Evolutionary conservation across 92 coral and sea anemone species (phyloP).

Genomic region (Porites lobata): DNA sequence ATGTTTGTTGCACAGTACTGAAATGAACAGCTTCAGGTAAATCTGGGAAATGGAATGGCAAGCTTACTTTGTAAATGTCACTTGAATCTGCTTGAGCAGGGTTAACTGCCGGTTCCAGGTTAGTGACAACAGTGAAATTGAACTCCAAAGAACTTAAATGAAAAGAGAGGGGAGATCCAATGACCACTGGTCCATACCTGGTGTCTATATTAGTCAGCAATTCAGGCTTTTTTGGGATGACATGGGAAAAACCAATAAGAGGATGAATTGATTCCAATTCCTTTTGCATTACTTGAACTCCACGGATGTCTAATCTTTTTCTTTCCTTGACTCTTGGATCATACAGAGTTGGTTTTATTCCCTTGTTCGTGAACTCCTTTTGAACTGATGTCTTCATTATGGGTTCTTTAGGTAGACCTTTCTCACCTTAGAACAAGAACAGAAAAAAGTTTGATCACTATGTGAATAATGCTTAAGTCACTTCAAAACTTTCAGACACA

Average conservation of each 20-base stretch:
- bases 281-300: constrained; percentile 8
- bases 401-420: too few relatives aligned
- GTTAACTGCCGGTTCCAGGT: background rate
- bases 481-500: too few relatives aligned
- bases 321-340: background rate
- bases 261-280: constrained; percentile 25
- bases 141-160: constrained; percentile 9
- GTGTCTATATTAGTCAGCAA: background rate
- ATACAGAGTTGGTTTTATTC: too few relatives aligned
- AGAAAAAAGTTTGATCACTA: too few relatives aligned
- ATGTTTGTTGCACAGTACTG: constrained; percentile 3
- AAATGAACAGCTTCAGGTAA: constrained; percentile 26
- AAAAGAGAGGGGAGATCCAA: too few relatives aligned
- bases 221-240: constrained; percentile 8
- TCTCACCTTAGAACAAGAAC: too few relatives aligned
- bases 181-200: background rate
- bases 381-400: too few relatives aligned
- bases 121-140: constrained; percentile 39
- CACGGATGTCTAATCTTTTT: too few relatives aligned
- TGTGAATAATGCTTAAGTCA: too few relatives aligned
- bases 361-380: too few relatives aligned
- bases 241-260: constrained; percentile 29
- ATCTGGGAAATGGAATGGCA: constrained; percentile 18
- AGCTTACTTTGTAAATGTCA: background rate
- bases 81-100: too few relatives aligned